phyloP scores from a whole-genome alignment of 2,113 vertebrate species.

The Atlantisia rogersi region DNA sequence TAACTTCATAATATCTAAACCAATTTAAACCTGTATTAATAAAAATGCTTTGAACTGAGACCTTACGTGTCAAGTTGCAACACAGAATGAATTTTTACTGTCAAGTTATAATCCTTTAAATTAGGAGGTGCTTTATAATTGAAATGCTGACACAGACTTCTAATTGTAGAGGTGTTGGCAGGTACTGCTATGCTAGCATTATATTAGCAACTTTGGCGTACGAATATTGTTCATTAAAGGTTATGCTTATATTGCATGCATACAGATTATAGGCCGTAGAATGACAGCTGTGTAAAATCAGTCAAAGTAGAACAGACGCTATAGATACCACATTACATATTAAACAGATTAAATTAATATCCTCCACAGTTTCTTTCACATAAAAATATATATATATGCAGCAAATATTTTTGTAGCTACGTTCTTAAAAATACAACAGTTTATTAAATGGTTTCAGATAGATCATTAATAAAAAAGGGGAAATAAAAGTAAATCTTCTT shows the following conservation, averaged over 20 bases:
- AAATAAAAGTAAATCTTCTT: constrained; percentile 30
- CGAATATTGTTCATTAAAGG: constrained; percentile 44
- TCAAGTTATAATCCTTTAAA: constrained; percentile 48
- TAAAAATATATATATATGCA: background rate
- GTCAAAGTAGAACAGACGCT: background rate
- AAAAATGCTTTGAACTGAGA: constrained; percentile 63
- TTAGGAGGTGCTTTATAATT: constrained; percentile 49
- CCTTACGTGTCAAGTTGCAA: constrained; percentile 26
- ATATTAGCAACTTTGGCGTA: constrained; percentile 21
- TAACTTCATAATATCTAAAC: constrained; percentile 31
- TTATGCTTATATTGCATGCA: constrained; percentile 7
- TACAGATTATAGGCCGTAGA: background rate
- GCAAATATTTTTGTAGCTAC: constrained; percentile 21
- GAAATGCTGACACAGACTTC: constrained; percentile 54
- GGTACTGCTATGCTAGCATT: constrained; percentile 31
- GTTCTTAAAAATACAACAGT: constrained; percentile 13
- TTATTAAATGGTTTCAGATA: background rate
- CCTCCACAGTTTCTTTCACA: constrained; percentile 9
- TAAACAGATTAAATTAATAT: constrained; percentile 25
- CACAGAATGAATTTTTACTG: constrained; percentile 54
- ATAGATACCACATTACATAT: background rate
- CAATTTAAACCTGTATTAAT: constrained; percentile 49
- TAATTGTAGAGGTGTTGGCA: constrained; percentile 54
- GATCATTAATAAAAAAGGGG: constrained; percentile 22
- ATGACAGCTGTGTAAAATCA: constrained; percentile 37